These are phyloP conservation scores for Drosophila pallidifrons DNA, from an alignment of 1,140 invertebrate genomes.

Conservation along the genomic window DNA sequence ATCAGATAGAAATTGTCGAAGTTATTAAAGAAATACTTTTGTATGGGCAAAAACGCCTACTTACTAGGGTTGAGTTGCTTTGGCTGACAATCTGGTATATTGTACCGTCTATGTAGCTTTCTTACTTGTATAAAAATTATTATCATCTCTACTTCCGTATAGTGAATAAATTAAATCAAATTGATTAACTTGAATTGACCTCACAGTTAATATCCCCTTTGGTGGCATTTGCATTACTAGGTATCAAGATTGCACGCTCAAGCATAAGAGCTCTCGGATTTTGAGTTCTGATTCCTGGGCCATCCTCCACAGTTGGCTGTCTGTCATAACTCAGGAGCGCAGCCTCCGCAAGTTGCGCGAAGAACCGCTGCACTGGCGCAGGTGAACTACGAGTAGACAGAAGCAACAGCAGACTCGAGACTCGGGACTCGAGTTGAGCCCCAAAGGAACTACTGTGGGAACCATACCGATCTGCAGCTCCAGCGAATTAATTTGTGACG, in stretches of 20 bases:
- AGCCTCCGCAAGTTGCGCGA: constrained; percentile 50
- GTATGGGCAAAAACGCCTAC: no score
- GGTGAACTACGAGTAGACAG: constrained; percentile 70
- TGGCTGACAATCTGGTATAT: no score
- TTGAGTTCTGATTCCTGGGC: constrained; percentile 28
- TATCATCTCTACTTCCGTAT: no score
- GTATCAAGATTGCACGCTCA: constrained; percentile 65
- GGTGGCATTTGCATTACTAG: background rate
- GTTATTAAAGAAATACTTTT: no score
- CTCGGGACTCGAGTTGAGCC: constrained; percentile 5
- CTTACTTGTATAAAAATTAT: no score
- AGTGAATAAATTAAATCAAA: no score
- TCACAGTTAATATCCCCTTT: background rate
- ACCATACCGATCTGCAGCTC: constrained; percentile 64
- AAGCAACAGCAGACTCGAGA: background rate
- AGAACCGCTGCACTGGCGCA: constrained; percentile 74
- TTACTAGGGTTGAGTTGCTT: no score
- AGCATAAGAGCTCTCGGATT: constrained; percentile 57
- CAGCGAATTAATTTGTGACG: constrained; percentile 83
- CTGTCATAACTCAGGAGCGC: constrained; percentile 81
- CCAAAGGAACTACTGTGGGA: constrained; percentile 73
- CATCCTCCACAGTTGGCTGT: constrained; percentile 66
- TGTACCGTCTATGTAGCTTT: no score
- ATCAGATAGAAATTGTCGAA: no score
- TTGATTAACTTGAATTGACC: background rate